A percentile compares a stretch with the other conserved stretches of the same genome.
These are phyloP conservation scores for Pseudomyrmex pallidus DNA, from an alignment of 1,140 invertebrate species.

Conservation along the genomic window DNA sequence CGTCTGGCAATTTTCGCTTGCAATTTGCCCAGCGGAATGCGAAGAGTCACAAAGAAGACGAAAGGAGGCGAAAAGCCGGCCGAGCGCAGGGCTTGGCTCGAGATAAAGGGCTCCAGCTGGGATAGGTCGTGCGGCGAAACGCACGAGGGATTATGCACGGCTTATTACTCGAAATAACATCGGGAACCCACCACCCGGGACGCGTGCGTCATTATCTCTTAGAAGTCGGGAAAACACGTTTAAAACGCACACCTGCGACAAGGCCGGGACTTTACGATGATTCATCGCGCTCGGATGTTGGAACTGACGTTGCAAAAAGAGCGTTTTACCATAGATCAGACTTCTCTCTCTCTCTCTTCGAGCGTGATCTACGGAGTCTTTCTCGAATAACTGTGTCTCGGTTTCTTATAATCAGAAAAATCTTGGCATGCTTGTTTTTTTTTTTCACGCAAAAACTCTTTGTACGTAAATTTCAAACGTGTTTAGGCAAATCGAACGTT, in stretches of 20 bases:
- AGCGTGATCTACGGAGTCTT: background rate
- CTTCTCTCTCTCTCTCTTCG: too few species aligned
- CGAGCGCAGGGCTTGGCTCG: background rate
- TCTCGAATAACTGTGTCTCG: background rate
- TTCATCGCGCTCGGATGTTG: background rate
- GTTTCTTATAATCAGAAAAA: background rate
- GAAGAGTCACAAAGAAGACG: background rate
- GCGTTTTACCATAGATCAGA: background rate
- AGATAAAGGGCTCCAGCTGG: too few species aligned
- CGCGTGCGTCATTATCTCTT: slow-evolving; percentile 29
- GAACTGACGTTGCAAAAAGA: background rate
- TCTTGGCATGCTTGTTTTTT: too few species aligned
- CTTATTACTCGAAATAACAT: slow-evolving; percentile 42
- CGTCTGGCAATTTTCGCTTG: background rate
- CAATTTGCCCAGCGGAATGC: slow-evolving; percentile 13
- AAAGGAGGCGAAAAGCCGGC: background rate
- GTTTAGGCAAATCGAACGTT: too few species aligned
- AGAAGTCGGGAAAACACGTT: background rate
- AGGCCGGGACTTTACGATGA: background rate
- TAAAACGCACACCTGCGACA: background rate
- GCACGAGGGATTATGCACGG: slow-evolving; percentile 17
- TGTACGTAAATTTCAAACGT: too few species aligned
- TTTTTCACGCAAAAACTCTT: too few species aligned
- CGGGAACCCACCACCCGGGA: background rate
- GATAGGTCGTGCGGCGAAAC: background rate